Percentiles rank a stretch among this genome's conserved stretches.
These are phyloP conservation scores for Thripadectes ignobilis DNA, from an alignment of 2,797 vertebrate genomes.

Conservation along the genomic window DNA sequence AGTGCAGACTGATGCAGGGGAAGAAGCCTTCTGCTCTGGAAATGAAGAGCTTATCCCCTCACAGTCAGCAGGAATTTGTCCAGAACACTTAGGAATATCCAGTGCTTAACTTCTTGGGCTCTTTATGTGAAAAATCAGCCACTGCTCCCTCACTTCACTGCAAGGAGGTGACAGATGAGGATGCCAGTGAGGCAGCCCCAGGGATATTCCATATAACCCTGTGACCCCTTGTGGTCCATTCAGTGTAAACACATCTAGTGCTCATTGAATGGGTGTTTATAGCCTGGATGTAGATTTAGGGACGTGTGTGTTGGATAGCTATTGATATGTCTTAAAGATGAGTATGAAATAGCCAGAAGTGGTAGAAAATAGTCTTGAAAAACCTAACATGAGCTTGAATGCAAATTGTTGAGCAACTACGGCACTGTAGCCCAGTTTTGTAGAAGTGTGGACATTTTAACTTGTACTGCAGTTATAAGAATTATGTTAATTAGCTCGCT, in stretches of 20 bases:
- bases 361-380: neutral
- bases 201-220: neutral
- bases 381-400: neutral
- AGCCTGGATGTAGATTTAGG: neutral
- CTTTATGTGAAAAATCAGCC: neutral
- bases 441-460: neutral
- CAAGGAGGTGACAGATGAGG: neutral
- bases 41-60: neutral
- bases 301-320: neutral
- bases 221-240: fast-evolving
- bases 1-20: neutral
- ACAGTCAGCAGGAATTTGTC: neutral
- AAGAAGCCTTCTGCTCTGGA: neutral
- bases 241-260: neutral
- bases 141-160: neutral
- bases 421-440: neutral
- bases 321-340: neutral
- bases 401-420: neutral
- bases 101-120: neutral
- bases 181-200: neutral
- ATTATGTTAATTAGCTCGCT: fast-evolving
- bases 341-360: neutral
- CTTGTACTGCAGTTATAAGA: neutral
- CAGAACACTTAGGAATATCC: neutral
- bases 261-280: neutral